Conservation (phyloP, 1,140 invertebrate genomes). For the Hycleus cichorii region DNA sequence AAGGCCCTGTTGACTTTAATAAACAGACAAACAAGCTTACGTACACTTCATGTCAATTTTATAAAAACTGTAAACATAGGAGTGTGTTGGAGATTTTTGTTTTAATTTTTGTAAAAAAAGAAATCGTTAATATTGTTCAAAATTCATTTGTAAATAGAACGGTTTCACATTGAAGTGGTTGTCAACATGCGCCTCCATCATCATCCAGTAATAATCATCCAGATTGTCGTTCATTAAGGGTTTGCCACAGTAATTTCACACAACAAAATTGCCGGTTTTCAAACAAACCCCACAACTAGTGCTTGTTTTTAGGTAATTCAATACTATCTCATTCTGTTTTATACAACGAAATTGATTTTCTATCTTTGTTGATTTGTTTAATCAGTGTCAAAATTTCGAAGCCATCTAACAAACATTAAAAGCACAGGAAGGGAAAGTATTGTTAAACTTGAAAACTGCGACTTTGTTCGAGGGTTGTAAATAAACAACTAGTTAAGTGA, state of each 20-base stretch:
- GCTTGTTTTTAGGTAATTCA: background rate
- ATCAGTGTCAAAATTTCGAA: too few species aligned
- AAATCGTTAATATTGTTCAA: too few species aligned
- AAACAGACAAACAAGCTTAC: conserved; percentile 9
- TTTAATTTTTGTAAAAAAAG: too few species aligned
- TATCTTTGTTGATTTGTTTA: too few species aligned
- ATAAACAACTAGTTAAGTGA: conserved; percentile 39
- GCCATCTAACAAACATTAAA: too few species aligned
- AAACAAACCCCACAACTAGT: background rate
- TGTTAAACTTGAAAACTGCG: too few species aligned
- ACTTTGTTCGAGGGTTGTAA: conserved; percentile 27
- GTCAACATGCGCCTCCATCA: background rate
- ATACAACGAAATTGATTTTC: too few species aligned
- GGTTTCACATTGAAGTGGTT: conserved; percentile 1
- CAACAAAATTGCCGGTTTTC: background rate
- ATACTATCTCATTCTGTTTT: too few species aligned
- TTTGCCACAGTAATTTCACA: background rate
- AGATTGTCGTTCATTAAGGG: conserved; percentile 6
- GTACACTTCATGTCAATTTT: conserved; percentile 9
- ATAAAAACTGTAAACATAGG: conserved; percentile 16
- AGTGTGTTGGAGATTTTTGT: too few species aligned
- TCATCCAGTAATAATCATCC: background rate
- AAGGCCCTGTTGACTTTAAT: conserved; percentile 18
- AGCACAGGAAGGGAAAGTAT: too few species aligned
- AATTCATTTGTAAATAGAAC: too few species aligned